Evolutionary conservation across 1,140 invertebrate species (phyloP), one percentile per base, ranked within the genome.

Genomic region (Drosophila guanche): DNA sequence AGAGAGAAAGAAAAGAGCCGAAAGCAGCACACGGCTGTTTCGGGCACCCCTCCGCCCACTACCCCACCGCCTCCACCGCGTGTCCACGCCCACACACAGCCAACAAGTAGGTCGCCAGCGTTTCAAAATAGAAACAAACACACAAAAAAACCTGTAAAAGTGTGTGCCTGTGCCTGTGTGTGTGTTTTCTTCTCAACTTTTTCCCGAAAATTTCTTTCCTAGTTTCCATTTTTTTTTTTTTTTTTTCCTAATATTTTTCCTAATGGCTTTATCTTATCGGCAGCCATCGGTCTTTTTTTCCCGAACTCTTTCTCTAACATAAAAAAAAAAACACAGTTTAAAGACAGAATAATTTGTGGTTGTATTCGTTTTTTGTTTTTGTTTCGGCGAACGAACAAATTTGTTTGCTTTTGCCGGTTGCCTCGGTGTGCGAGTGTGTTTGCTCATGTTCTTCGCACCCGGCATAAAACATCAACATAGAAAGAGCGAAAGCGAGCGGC

Each of bases 71-170:
- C 10, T 45, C 14, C 37, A 22, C n/a, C 33, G 23, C 58, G 23
- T 58, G 23, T 23, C 27, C 23, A 65, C 76, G 76, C 80, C 81
- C 76, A 65, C 81, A 86, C 68, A 86, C 4, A 37, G 60, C 57
- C 76, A 85, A 77, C 72, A 85, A 85, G 81, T 85, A 85, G 80
- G 80, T 85, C 80, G 80, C 65, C 80, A 73, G 67, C 67, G 54
- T 85, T 85, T 86, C 76, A 81, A 85, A 85, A 85, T 80, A 85
- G 76, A 79, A 55, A 66, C n/a, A n/a, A n/a, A n/a, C n/a, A n/a
- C 16, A 62, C 20, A 62, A 27, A 59, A 48, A 59, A 55, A 61
- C 65, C 52, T 41, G 3, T 37, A 4, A 1, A 10, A 12, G 33
- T 37, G 10, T 37, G 7, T 10, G 2, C 7, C 7, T 8, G 7